A percentile compares a stretch with the other conserved stretches of the same genome.
phyloP scores from a whole-genome alignment of 2,888 invertebrate genomes.

The Drosophila kanekoi region DNA sequence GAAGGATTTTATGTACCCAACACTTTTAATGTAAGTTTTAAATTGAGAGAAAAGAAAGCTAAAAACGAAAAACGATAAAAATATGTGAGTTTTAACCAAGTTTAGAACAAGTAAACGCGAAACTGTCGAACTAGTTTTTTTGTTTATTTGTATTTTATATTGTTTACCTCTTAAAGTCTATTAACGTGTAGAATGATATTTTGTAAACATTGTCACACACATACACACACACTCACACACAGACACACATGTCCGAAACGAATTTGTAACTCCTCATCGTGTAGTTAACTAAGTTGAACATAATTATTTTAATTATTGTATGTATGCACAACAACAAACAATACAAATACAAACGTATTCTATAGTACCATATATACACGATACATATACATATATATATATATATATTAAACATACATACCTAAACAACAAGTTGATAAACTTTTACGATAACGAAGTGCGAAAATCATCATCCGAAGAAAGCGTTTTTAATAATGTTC shows the following conservation, averaged over 20 bases:
- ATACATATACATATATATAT: no score
- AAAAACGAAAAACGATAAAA: not conserved
- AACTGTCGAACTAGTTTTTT: slow-evolving; percentile 25
- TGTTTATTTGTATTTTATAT: slow-evolving; percentile 32
- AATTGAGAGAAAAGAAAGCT: slow-evolving; percentile 27
- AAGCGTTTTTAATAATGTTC: slow-evolving; percentile 41
- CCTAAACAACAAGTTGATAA: slow-evolving; percentile 17
- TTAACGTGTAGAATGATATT: slow-evolving; percentile 40
- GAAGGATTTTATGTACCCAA: slow-evolving; percentile 49
- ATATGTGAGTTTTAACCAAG: slow-evolving; percentile 35
- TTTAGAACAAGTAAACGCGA: slow-evolving; percentile 31
- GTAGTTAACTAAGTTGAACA: slow-evolving; percentile 47
- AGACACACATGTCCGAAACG: slow-evolving; percentile 46
- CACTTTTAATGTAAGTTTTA: slow-evolving; percentile 72
- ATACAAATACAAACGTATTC: slow-evolving; percentile 19
- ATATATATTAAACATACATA: slow-evolving; percentile 11
- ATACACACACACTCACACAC: slow-evolving; percentile 31
- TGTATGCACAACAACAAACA: slow-evolving; percentile 4
- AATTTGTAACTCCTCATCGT: slow-evolving; percentile 66
- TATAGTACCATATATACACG: not conserved
- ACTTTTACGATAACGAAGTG: slow-evolving; percentile 52
- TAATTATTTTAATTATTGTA: slow-evolving; percentile 18
- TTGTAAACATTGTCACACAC: slow-evolving; percentile 40
- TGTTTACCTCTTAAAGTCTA: slow-evolving; percentile 37
- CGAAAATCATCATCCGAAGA: slow-evolving; percentile 56